Evolutionary conservation across 1,140 invertebrate species (phyloP).

Genomic region (Halictus rubicundus): DNA sequence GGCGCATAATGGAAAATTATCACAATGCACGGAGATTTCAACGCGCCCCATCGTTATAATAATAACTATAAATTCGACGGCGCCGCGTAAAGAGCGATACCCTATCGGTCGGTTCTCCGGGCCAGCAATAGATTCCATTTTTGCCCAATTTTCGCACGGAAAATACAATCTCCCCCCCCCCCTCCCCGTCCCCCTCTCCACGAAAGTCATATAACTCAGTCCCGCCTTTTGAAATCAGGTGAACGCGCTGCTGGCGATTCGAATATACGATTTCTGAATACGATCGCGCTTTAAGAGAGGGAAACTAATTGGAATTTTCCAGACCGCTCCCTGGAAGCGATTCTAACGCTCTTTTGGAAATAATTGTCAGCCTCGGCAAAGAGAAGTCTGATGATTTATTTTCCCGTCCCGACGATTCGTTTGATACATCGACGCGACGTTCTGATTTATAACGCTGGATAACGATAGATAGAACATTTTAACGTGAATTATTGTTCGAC

Average conservation of each 20-base stretch:
- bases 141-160: not conserved
- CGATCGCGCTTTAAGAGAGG: not conserved
- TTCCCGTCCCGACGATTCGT: not conserved
- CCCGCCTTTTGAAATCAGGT: not conserved
- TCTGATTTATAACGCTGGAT: not conserved
- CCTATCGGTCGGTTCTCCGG: slow-evolving; percentile 13
- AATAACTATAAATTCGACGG: slow-evolving; percentile 38
- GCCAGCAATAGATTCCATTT: not conserved
- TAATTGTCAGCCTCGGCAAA: not conserved
- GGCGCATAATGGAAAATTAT: slow-evolving; percentile 30
- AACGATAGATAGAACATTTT: too few relatives aligned
- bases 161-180: not conserved
- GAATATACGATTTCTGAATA: not conserved
- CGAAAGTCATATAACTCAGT: not conserved
- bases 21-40: slow-evolving; percentile 30
- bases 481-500: too few relatives aligned
- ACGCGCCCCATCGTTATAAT: slow-evolving; percentile 32
- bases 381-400: too few relatives aligned
- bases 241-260: not conserved
- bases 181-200: too few relatives aligned
- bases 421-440: not conserved
- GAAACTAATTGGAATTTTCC: slow-evolving; percentile 2
- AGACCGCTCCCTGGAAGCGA: not conserved
- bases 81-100: slow-evolving; percentile 19
- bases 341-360: not conserved